Percentiles rank a stretch among this genome's conserved stretches.
Conservation (phyloP, 1,140 invertebrate genomes). For the Pseudobourletiella spinata region DNA sequence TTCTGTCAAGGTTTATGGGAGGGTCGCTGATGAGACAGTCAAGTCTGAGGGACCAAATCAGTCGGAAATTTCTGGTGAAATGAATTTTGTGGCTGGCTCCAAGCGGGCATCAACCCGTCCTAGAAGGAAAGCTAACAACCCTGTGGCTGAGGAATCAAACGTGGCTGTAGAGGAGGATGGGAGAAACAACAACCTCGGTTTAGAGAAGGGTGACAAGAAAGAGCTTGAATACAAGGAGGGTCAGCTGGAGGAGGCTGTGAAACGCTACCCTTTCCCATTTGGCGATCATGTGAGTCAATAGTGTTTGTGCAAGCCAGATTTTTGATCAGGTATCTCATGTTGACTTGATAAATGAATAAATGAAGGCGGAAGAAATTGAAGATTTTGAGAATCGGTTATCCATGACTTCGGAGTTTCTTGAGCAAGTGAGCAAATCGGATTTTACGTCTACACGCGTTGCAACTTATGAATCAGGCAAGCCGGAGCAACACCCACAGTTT, state of each 20-base stretch:
- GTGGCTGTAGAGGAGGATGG: conserved; percentile 16
- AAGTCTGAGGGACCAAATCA: background rate
- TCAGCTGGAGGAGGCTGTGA: conserved; percentile 23
- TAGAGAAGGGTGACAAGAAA: conserved; percentile 3
- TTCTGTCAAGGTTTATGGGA: conserved; percentile 1
- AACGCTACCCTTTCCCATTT: conserved; percentile 28
- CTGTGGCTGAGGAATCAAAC: conserved; percentile 24
- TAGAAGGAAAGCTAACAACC: conserved; percentile 14
- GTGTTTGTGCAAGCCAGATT: too few species aligned
- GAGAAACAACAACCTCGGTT: background rate
- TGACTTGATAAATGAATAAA: too few species aligned
- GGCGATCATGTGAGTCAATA: conserved; percentile 21
- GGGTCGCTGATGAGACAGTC: background rate
- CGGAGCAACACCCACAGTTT: conserved; percentile 36
- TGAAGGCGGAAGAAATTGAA: conserved; percentile 22
- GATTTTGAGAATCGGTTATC: conserved; percentile 22
- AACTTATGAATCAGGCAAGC: conserved; percentile 43
- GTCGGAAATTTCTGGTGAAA: conserved; percentile 21
- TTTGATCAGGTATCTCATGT: background rate
- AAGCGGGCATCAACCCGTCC: conserved; percentile 29
- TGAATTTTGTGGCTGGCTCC: conserved; percentile 23
- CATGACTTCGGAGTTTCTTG: conserved; percentile 17
- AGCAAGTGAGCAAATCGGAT: conserved; percentile 7
- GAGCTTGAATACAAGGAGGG: conserved; percentile 1
- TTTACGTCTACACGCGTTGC: conserved; percentile 57